These are phyloP conservation scores for Phalacrocorax pelagicus DNA, from an alignment of 2,113 vertebrate species.

Conservation along the genomic window DNA sequence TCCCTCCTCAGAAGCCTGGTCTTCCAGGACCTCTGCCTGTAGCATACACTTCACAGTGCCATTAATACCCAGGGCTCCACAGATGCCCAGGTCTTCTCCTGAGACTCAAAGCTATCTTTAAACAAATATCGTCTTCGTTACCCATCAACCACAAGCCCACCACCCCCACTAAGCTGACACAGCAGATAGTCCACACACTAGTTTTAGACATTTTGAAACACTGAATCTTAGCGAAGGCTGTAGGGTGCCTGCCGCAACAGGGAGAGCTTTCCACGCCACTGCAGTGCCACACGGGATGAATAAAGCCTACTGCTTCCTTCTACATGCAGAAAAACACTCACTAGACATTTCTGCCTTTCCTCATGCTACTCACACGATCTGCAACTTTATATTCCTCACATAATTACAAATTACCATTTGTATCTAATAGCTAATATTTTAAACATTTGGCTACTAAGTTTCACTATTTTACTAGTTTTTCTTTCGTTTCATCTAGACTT, in stretches of 20 bases:
- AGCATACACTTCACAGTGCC: not conserved
- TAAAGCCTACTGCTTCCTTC: not conserved
- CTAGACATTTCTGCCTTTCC: not conserved
- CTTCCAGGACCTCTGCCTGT: not conserved
- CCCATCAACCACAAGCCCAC: not conserved
- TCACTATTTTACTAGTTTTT: not conserved
- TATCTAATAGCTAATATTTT: not conserved
- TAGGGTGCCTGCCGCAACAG: not conserved
- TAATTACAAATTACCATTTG: not conserved
- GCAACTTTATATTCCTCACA: not conserved
- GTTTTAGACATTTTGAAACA: not conserved
- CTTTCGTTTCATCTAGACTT: not conserved
- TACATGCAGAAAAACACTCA: not conserved
- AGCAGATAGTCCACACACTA: not conserved
- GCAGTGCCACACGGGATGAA: accelerated
- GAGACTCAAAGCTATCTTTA: not conserved
- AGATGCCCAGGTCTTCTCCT: not conserved
- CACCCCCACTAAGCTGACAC: not conserved
- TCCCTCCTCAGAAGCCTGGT: not conserved
- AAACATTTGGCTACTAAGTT: not conserved
- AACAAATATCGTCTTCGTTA: not conserved
- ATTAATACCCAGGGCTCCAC: not conserved
- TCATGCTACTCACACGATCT: accelerated
- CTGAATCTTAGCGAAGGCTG: not conserved
- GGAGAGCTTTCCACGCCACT: not conserved